Evolutionary conservation across 1,140 invertebrate species (phyloP), one percentile per base, ranked within the genome.

Genomic region (Macrobrachium rosenbergii): DNA sequence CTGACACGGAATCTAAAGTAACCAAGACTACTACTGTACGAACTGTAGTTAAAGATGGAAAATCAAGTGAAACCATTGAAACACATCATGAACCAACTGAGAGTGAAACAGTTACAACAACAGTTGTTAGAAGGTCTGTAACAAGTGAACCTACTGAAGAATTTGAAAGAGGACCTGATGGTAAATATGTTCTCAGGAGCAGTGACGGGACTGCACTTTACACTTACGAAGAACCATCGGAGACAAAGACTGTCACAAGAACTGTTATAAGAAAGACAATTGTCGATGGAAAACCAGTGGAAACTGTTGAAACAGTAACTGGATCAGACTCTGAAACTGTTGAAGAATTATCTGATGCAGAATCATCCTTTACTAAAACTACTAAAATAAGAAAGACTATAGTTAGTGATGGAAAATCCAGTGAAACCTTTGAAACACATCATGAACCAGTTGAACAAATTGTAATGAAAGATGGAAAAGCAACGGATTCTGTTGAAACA

Each of bases 41-140:
- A 64, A 87, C 69, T 19, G 58, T 82, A 11, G 23, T 87, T n/a
- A 82, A 79, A 64, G 85, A 73, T 1, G 52, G 28, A 21, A 63
- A 82, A 76, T 60, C 82, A 3, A 11, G 7, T 77, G 58, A 28
- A 59, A 64, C 60, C 2, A 60, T 62, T 62, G 82, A 84, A 23
- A 76, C 69, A 5, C 17, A 58, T 10, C 37, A 52, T 23, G 52
- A 23, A 60, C 11, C 62, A 60, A 83, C 52, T 0, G 73, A n/a
- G 14, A 43, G 37, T 28, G 37, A 17, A 72, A 72, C 67, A 5
- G 37, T 14, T 23, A 14, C 37, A 72, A n/a, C 37, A 72, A 72
- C 67, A 72, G 67, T 28, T 72, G 19, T 72, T 72, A 72, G 37
- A 72, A 43, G n/a, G 12, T 28, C 14, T 28, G 12, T n/a, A 28